Base-by-base conservation (phyloP, 2,888 invertebrate genomes). In the Sarcophaga caerulescens region DNA sequence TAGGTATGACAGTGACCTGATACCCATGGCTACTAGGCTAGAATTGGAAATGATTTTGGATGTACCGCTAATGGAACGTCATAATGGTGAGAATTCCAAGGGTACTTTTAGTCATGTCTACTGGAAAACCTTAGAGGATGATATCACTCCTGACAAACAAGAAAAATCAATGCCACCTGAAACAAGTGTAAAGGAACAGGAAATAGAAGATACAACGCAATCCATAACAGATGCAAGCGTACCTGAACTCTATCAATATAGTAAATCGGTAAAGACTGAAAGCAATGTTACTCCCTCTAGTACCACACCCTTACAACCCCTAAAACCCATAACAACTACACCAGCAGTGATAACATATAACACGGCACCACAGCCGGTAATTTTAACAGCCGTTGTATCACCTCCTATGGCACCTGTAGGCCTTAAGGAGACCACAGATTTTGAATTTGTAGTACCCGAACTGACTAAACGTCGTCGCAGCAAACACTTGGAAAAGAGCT, bases 1-100 rank as follows among this genome's bases (percentile, higher is more conserved):
- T 19, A 62, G 91, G 90, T 91, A 91, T 82, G 90, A 91, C 68
- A 90, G 90, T 85, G 90, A 91, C 81, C 85, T 85, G 5, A 90
- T 91, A 85, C 86, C 91, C 23, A 90, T 91, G 81, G 89, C 90
- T 12, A 90, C 90, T 6, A 88, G 91, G 4, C 87, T 85, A 71
- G 85, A 90, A 45, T 73, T 91, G 35, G 91, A 91, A 88, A 80
- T 86, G 57, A 88, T 90, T 60, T 77, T 91, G 76, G 88, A 89
- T 19, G 88, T 88, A 23, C 81, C 89, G 60, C 75, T 91, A 60
- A 89, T 91, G 89, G 90, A 91, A 17, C 89, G 90, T 8, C 80
- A 89, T 76, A 83, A 88, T 2, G 87, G 78, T 3, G 84, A 73
- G 10, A 82, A 88, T 19, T 85, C 81, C 4, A 88, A 86, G 14